Evolutionary conservation across 1,140 invertebrate genomes (phyloP).

Genomic region (Palaemon carinicauda): DNA sequence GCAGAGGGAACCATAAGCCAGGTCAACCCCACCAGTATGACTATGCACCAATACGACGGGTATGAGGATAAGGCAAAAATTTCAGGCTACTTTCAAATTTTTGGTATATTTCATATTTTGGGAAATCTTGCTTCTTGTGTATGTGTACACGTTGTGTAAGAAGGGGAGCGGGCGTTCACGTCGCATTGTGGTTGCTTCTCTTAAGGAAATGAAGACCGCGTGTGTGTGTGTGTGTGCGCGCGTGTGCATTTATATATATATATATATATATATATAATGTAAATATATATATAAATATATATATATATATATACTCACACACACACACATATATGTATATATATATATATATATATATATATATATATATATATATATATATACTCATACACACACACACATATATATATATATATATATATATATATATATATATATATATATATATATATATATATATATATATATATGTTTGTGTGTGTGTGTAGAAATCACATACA

Average conservation of each 20-base stretch:
- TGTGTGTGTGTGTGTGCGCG: too few relatives aligned
- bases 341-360: background rate
- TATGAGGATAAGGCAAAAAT: background rate
- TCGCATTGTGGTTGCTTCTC: too few relatives aligned
- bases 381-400: background rate
- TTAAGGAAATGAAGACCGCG: too few relatives aligned
- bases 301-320: background rate
- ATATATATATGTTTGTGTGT: too few relatives aligned
- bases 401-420: background rate
- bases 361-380: background rate
- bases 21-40: conserved; percentile 5
- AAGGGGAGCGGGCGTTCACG: too few relatives aligned
- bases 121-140: too few relatives aligned
- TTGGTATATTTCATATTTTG: too few relatives aligned
- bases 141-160: too few relatives aligned
- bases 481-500: too few relatives aligned
- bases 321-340: background rate
- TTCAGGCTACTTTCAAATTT: too few relatives aligned
- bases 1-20: conserved; percentile 22
- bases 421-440: background rate
- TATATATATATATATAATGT: background rate
- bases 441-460: background rate
- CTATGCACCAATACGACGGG: conserved; percentile 29
- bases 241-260: too few relatives aligned
- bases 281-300: background rate